Evolutionary conservation across 2,888 invertebrate genomes (phyloP), one percentile per base, ranked within the genome.

Genomic region (Sphaeridia pumilis): DNA sequence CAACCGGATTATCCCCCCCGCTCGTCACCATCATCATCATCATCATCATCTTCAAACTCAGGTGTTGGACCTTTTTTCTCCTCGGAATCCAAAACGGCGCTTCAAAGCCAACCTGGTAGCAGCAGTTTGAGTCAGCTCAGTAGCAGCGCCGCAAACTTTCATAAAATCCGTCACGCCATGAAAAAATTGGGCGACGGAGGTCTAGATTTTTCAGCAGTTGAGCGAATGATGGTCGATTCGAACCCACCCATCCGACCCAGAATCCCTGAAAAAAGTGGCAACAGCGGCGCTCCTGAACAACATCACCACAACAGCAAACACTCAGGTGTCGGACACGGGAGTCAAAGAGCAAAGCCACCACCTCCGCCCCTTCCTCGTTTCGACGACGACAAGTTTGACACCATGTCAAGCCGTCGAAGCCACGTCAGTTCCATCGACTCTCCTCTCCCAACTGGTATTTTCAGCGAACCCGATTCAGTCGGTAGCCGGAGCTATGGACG

Each of bases 101-200:
- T n/a, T n/a, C n/a, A n/a, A n/a, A n/a, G n/a, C n/a, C n/a, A n/a
- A n/a, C n/a, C n/a, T n/a, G n/a, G n/a, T n/a, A n/a, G n/a, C n/a
- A n/a, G n/a, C n/a, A n/a, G n/a, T n/a, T n/a, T n/a, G n/a, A n/a
- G 5, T 38, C 38, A 38, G 5, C 31, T 14, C 10, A 14, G 31
- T 31, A 17, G 5, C 17, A 17, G 17, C 38, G 7, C 58, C 25
- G 42, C 54, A 5, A 58, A 55, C 47, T 57, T 58, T 52, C 62
- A 62, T 41, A 60, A 56, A 38, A 60, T 62, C 17, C 57, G 62
- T 27, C 62, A 62, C 36, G 62, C 62, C 12, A 59, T 60, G 57
- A 62, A 58, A 27, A 62, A 62, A 41, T 34, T 62, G 51, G 59
- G 54, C 7, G 24, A 42, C 7, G 58, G 60, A 24, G 61, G 61